phyloP scores from a whole-genome alignment of 2,888 invertebrate genomes.

The Bembecia ichneumoniformis region DNA sequence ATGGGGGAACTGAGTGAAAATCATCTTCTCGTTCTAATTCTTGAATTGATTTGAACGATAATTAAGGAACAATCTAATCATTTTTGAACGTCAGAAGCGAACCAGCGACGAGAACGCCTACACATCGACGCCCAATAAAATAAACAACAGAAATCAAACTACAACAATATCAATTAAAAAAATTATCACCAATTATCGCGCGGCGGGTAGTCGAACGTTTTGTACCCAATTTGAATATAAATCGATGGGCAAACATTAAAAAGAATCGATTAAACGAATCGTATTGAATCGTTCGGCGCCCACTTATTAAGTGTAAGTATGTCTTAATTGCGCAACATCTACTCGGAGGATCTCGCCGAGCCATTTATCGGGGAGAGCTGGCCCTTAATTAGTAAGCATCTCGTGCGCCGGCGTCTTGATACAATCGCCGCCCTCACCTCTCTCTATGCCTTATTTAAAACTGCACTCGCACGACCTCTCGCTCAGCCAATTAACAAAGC shows the following conservation, averaged over 20 bases:
- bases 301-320: conserved; percentile 45
- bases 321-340: conserved; percentile 51
- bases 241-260: conserved; percentile 29
- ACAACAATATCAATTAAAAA: conserved; percentile 46
- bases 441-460: conserved; percentile 46
- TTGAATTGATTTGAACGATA: no score
- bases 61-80: no score
- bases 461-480: conserved; percentile 17
- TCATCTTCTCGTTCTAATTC: no score
- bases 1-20: no score
- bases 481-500: conserved; percentile 15
- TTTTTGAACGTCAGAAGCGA: not conserved
- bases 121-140: conserved; percentile 2
- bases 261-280: conserved; percentile 40
- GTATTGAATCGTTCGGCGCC: conserved; percentile 31
- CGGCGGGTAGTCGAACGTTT: conserved; percentile 47
- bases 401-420: conserved; percentile 43
- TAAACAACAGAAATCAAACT: conserved; percentile 1
- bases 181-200: conserved; percentile 52
- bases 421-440: conserved; percentile 53
- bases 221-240: conserved; percentile 54
- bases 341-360: conserved; percentile 21
- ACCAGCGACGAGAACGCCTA: not conserved
- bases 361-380: conserved; percentile 30
- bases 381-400: conserved; percentile 65